phyloP scores from a whole-genome alignment of 2,113 vertebrate species.

The Ptyas mucosa region DNA sequence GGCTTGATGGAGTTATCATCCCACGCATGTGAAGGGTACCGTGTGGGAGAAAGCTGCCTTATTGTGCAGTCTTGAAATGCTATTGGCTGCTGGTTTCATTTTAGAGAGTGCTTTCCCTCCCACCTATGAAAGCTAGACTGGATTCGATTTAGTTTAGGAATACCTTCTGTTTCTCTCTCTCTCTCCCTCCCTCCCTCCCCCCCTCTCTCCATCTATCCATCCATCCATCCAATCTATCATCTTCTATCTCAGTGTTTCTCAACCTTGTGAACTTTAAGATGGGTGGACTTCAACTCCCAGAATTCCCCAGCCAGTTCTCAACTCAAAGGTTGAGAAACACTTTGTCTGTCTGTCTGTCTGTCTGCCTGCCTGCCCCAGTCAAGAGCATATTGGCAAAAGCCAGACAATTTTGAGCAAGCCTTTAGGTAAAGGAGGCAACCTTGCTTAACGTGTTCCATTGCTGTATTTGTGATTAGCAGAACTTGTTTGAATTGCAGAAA shows the following conservation, averaged over 20 bases:
- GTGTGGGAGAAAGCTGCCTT: neutral
- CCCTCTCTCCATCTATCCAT: too few relatives aligned
- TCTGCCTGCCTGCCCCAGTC: neutral
- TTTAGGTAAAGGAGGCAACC: neutral
- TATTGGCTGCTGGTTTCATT: neutral
- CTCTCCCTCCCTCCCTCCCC: too few relatives aligned
- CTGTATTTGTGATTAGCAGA: too few relatives aligned
- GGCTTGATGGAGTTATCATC: neutral
- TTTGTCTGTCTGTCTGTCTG: neutral
- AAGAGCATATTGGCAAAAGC: neutral
- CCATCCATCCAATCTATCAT: too few relatives aligned
- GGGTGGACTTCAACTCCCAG: too few relatives aligned
- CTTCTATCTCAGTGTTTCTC: too few relatives aligned
- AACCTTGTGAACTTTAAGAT: too few relatives aligned
- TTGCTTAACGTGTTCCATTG: too few relatives aligned
- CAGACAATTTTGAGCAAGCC: neutral
- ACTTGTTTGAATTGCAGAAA: neutral
- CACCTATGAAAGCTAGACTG: neutral
- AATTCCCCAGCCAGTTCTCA: too few relatives aligned
- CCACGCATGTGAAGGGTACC: neutral
- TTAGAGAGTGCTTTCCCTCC: neutral
- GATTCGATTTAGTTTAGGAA: neutral
- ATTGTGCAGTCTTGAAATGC: neutral
- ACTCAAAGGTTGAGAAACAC: too few relatives aligned
- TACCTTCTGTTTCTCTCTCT: neutral